Base-by-base conservation (phyloP, 2,888 invertebrate species). In the Pristionchus maxplancki region DNA sequence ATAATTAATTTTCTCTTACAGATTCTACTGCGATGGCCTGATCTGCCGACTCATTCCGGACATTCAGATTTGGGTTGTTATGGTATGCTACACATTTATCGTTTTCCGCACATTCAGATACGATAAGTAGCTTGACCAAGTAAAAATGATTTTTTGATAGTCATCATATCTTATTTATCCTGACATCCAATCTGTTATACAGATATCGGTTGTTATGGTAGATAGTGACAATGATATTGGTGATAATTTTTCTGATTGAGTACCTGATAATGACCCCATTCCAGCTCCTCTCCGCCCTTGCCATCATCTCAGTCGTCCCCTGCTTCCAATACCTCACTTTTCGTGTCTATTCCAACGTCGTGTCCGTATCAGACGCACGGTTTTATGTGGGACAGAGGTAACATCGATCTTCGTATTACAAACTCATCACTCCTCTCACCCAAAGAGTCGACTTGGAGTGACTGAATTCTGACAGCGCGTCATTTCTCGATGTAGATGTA, bases 251-350 rank as follows among this genome's bases (percentile, higher is more conserved):
- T n/a, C n/a, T n/a, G n/a, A n/a, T n/a, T n/a, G n/a, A n/a, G n/a
- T n/a, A n/a, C n/a, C n/a, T n/a, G n/a, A n/a, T n/a, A n/a, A n/a
- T n/a, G n/a, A n/a, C n/a, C n/a, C n/a, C n/a, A n/a, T n/a, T 44
- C 11, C 67, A 88, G 89, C 28, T 88, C 15, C 44, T 89, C 24
- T 53, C 64, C 1, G 58, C 85, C 24, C 86, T 89, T 58, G 64
- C 74, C n/a, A 62, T 64, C 9, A 84, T 82, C 11, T 37, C 58
- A 1, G 37, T 58, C 31, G 86, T 88, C 1, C 78, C 78, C 3
- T 44, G 40, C 34, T 78, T 78, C n/a, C 28, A 78, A 44, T 78
- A 78, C 9, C 44, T 44, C 44, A 44, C 44, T 0, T 78, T 78
- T 48, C 78, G 78, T 1, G 44, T 78, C 4, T 78, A 78, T 28